Conservation (phyloP, 2,888 invertebrate genomes). For the Eupsilia transversa region DNA sequence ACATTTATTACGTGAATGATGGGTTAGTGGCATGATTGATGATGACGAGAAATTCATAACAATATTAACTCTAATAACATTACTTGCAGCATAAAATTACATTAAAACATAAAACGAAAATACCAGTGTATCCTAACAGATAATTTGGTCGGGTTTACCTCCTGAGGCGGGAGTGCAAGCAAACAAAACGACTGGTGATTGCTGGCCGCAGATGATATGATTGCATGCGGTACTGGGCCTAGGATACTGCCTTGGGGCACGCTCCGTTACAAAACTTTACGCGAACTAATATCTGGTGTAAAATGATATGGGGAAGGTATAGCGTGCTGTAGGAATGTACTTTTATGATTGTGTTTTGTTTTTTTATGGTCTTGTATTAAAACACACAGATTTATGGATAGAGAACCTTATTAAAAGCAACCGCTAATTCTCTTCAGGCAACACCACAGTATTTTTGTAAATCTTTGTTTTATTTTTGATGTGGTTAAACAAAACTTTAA, state of each 20-base stretch:
- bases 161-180: constrained; percentile 77
- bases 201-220: constrained; percentile 78
- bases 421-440: no score
- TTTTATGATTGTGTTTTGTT: constrained; percentile 14
- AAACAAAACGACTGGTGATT: constrained; percentile 86
- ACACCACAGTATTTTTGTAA: no score
- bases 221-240: constrained; percentile 75
- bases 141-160: constrained; percentile 77
- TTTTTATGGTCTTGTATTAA: constrained; percentile 1
- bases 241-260: constrained; percentile 79
- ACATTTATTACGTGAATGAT: constrained; percentile 37
- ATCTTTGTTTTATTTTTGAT: no score
- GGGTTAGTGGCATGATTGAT: constrained; percentile 47
- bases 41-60: constrained; percentile 35
- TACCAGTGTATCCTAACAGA: constrained; percentile 75
- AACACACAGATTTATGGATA: neutral
- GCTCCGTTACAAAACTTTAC: constrained; percentile 69
- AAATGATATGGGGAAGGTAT: constrained; percentile 57
- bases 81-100: constrained; percentile 56
- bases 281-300: constrained; percentile 69
- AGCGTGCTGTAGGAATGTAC: constrained; percentile 13
- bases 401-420: no score
- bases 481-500: no score
- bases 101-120: constrained; percentile 58
- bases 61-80: constrained; percentile 56